phyloP scores from a whole-genome alignment of 2,113 vertebrate genomes.

The Callaeas wilsoni region DNA sequence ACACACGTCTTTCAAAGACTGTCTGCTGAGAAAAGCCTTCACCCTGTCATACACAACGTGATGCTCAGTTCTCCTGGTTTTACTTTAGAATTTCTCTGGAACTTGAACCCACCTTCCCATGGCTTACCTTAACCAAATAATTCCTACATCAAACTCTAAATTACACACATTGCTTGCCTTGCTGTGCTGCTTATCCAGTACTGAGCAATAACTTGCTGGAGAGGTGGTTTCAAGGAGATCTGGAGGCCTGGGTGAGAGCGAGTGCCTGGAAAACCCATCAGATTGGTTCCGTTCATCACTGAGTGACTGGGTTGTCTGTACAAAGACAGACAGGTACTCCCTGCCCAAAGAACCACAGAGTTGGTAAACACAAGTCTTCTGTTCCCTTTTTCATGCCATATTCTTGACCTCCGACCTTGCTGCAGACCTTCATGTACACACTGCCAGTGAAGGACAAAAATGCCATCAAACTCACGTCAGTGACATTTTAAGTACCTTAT shows the following conservation, averaged over 20 bases:
- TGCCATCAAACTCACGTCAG: neutral
- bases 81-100: neutral
- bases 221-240: neutral
- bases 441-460: neutral
- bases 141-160: neutral
- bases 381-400: neutral
- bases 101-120: neutral
- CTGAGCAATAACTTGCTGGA: neutral
- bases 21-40: neutral
- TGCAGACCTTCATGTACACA: neutral
- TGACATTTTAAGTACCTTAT: neutral
- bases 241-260: accelerated
- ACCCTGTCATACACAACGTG: neutral
- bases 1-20: neutral
- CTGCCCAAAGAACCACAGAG: neutral
- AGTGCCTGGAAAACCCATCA: neutral
- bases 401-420: neutral
- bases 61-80: neutral
- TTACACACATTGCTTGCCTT: neutral
- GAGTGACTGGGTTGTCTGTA: neutral
- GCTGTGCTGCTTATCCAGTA: neutral
- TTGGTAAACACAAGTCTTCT: neutral
- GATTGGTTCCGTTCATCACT: neutral
- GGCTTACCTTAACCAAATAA: neutral
- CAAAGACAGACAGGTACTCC: neutral